Evolutionary conservation across 2,888 invertebrate genomes (phyloP), one percentile per base, ranked within the genome.

Genomic region (Dolichopus griseipennis): DNA sequence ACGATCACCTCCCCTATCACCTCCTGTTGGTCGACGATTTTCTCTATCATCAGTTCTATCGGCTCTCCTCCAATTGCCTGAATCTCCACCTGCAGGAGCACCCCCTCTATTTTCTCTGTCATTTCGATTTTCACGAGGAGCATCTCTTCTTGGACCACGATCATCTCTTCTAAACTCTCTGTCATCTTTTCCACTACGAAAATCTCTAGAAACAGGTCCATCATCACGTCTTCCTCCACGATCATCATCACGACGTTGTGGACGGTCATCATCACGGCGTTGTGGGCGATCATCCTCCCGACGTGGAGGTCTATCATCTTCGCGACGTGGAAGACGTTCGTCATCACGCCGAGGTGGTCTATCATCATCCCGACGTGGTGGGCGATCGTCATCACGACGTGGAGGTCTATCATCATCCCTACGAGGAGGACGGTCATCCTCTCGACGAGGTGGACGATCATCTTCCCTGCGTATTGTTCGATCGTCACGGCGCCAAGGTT

Each of bases 1-100:
- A 21, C 74, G 71, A 20, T 74, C 75, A 69, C 63, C 62, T 75
- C 79, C 77, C 9, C 83, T 82, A 72, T n/a, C 79, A 71, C 22
- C 81, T 73, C 81, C 81, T 81, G 4, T 77, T 74, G 43, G 2
- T 77, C 15, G 70, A 68, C 66, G 67, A 72, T 72, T 68, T 72
- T 70, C 9, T 70, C 72, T 37, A 68, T 27, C 21, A 34, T 64
- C 65, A 61, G 20, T 18, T 66, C 61, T 22, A 61, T 67, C 8
- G 22, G 4, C 37, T 66, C 64, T 64, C 64, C 68, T 67, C 68
- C 70, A 68, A 43, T 67, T 67, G 27, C 68, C 68, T 12, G 71
- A 69, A 21, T 72, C 74, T 64, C 75, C 76, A 77, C 81, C 75
- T 75, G 79, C 7, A 34, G 71, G 73, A 22, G 74, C 77, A 61